Percentiles rank a stretch among this genome's conserved stretches.
Evolutionary conservation across 2,113 vertebrate genomes (phyloP).

Genomic region (Campylomormyrus numenius): DNA sequence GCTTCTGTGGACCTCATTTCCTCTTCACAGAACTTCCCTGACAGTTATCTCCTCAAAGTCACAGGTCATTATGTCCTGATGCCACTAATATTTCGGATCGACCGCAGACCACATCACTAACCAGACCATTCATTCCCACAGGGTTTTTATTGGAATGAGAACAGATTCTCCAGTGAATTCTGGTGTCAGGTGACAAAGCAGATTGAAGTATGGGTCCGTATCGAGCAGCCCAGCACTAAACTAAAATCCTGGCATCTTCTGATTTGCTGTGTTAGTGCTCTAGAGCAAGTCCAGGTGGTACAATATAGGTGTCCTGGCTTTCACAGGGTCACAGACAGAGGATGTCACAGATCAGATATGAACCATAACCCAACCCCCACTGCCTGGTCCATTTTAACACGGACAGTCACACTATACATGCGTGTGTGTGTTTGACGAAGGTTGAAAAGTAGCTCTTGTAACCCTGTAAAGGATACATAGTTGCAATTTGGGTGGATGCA

Average conservation of each 20-base stretch:
- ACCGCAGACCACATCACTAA: background rate
- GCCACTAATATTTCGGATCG: background rate
- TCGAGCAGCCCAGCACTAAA: background rate
- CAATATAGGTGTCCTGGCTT: background rate
- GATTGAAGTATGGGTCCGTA: background rate
- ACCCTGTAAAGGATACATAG: background rate
- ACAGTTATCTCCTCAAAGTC: background rate
- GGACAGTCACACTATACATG: too few relatives aligned
- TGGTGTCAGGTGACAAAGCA: background rate
- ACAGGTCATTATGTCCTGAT: background rate
- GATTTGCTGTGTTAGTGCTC: background rate
- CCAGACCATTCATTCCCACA: background rate
- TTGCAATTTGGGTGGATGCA: background rate
- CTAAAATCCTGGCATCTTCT: background rate
- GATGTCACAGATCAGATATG: background rate
- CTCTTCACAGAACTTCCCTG: background rate
- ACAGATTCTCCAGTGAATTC: background rate
- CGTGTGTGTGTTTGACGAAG: background rate
- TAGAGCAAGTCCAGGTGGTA: background rate
- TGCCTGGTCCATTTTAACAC: background rate
- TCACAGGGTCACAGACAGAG: background rate
- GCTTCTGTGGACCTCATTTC: background rate
- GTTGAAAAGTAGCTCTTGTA: background rate
- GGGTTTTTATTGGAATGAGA: background rate
- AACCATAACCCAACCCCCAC: background rate